These are phyloP conservation scores for Leptoclinus maculatus DNA, from an alignment of 2,797 vertebrate species.

Conservation along the genomic window DNA sequence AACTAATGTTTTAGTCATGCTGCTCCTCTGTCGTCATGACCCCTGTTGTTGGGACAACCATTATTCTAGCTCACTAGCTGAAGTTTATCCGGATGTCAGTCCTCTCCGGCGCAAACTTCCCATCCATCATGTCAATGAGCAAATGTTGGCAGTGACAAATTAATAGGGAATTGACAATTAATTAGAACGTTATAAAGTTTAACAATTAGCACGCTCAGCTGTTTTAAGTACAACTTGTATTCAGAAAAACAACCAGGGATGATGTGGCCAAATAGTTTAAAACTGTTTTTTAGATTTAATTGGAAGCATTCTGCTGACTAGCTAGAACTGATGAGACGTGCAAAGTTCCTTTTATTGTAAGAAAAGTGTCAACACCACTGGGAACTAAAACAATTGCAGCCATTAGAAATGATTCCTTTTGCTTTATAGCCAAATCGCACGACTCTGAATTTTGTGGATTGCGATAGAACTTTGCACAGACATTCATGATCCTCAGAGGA, in stretches of 20 bases:
- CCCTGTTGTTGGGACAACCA: slow-evolving; percentile 51
- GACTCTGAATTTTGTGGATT: background rate
- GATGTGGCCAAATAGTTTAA: background rate
- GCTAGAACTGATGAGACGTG: background rate
- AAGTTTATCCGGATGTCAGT: slow-evolving; percentile 9
- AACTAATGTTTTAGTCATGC: slow-evolving; percentile 62
- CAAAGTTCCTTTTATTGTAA: background rate
- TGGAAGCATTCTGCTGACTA: background rate
- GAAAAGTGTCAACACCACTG: background rate
- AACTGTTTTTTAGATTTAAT: background rate
- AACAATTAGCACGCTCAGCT: background rate
- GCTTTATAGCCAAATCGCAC: no score
- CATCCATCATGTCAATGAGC: background rate
- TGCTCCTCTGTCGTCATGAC: slow-evolving; percentile 44
- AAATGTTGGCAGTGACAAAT: background rate
- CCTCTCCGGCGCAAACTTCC: background rate
- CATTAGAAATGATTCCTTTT: background rate
- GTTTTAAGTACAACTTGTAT: background rate
- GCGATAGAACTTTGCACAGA: background rate
- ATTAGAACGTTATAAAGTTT: background rate
- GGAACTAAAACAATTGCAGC: background rate
- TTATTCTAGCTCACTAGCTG: slow-evolving; percentile 30
- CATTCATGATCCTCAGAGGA: background rate
- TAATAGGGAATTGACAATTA: background rate
- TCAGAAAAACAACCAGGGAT: background rate